Conservation (phyloP, 2,888 invertebrate species). For the Rutpela maculata region DNA sequence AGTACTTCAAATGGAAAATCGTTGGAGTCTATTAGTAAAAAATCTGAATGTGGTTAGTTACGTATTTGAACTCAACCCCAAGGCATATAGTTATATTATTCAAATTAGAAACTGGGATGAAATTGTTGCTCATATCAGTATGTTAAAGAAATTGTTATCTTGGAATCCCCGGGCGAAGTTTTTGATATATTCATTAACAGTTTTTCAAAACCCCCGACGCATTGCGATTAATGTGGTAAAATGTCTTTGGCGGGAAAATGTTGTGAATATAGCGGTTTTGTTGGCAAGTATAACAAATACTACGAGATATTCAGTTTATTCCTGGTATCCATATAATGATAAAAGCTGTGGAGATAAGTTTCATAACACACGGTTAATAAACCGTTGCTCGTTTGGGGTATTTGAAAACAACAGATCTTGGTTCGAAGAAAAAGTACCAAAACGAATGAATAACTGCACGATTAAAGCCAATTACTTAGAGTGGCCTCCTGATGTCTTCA, state of each 20-base stretch:
- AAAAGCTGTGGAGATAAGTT: not conserved
- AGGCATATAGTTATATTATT: slow-evolving; percentile 32
- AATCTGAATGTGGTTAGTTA: slow-evolving; percentile 10
- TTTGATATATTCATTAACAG: not conserved
- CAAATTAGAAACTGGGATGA: slow-evolving; percentile 39
- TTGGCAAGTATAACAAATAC: not conserved
- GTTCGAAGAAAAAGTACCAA: slow-evolving; percentile 46
- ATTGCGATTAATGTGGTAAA: slow-evolving; percentile 6
- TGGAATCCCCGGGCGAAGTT: slow-evolving; percentile 16
- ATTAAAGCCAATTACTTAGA: slow-evolving; percentile 50
- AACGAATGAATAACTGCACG: slow-evolving; percentile 48
- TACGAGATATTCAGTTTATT: slow-evolving; percentile 5
- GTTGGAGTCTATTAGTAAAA: slow-evolving; percentile 30
- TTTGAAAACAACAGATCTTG: not conserved
- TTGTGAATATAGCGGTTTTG: slow-evolving; percentile 1
- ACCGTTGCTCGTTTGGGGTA: slow-evolving; percentile 12
- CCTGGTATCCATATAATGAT: slow-evolving; percentile 10
- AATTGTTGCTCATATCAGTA: slow-evolving; percentile 20
- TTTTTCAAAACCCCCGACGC: not conserved
- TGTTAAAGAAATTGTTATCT: slow-evolving; percentile 25
- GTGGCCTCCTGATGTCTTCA: slow-evolving; percentile 53
- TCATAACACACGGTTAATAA: not conserved
- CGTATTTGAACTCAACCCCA: not conserved
- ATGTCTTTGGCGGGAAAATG: slow-evolving; percentile 19
- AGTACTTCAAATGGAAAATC: not conserved